Percentiles rank a stretch among this genome's conserved stretches.
Conservation (phyloP, 2,888 invertebrate species). For the Criorhina ranunculi region DNA sequence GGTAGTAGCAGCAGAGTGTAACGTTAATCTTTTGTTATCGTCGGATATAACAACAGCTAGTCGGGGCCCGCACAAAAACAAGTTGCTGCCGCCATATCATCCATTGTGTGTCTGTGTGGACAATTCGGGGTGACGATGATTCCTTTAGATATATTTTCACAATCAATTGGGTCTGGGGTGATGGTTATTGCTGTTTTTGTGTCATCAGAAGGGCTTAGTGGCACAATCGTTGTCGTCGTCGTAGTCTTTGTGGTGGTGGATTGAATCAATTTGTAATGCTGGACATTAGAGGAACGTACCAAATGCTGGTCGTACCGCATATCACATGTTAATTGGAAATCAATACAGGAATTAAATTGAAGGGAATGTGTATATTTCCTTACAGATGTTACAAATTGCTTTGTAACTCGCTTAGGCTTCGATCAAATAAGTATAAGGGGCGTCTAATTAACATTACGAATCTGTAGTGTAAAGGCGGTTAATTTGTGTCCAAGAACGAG, state of each 20-base stretch:
- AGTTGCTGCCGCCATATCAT: not conserved
- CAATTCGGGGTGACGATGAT: conserved; percentile 43
- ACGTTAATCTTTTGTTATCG: conserved; percentile 60
- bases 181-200: conserved; percentile 53
- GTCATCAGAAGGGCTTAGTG: conserved; percentile 13
- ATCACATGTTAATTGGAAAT: conserved; percentile 70
- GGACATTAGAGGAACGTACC: conserved; percentile 43
- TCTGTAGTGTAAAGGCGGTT: conserved; percentile 7
- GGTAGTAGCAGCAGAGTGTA: conserved; percentile 31
- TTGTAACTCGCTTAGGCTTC: conserved; percentile 16
- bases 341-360: conserved; percentile 35
- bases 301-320: conserved; percentile 55
- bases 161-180: conserved; percentile 48
- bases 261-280: conserved; percentile 64
- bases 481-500: not conserved
- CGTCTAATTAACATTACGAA: conserved; percentile 43
- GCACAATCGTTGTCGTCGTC: no score
- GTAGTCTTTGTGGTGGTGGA: conserved; percentile 38
- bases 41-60: conserved; percentile 11
- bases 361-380: conserved; percentile 37
- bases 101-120: not conserved
- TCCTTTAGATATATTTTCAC: conserved; percentile 1
- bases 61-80: conserved; percentile 11
- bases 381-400: conserved; percentile 69
- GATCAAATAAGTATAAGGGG: conserved; percentile 31